Percentiles rank a stretch among this genome's conserved stretches.
Conservation (phyloP, 2,797 vertebrate species). For the Merluccius polli region DNA sequence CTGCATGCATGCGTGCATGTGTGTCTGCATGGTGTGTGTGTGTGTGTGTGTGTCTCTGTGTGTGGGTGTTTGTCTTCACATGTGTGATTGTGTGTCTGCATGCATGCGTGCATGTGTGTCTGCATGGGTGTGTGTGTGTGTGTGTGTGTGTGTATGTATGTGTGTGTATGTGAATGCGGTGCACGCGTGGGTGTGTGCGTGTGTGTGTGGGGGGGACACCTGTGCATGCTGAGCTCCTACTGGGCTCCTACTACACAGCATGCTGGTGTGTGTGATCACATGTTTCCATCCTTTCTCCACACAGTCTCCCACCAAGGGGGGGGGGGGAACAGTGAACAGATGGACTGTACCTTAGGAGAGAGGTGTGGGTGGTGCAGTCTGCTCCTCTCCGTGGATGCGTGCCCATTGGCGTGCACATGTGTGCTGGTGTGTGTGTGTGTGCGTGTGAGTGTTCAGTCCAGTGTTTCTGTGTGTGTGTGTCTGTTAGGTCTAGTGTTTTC, state of each 20-base stretch:
- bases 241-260: slow-evolving; percentile 27
- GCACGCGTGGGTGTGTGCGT: background rate
- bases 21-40: background rate
- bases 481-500: too few species aligned
- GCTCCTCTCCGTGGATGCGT: slow-evolving; percentile 33
- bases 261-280: slow-evolving; percentile 33
- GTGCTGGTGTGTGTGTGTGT: slow-evolving; percentile 20
- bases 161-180: background rate
- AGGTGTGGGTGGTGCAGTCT: slow-evolving; percentile 60
- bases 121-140: slow-evolving; percentile 5
- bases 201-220: slow-evolving; percentile 22
- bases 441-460: slow-evolving; percentile 38
- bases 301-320: slow-evolving; percentile 36
- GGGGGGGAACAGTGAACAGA: slow-evolving; percentile 52
- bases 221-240: slow-evolving; percentile 30
- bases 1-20: slow-evolving; percentile 10
- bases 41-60: background rate
- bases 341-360: slow-evolving; percentile 55
- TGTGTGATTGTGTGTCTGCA: background rate
- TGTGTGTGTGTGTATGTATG: background rate
- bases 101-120: slow-evolving; percentile 14
- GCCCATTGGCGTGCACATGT: background rate
- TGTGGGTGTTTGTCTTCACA: background rate
- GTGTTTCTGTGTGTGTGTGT: slow-evolving; percentile 12
- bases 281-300: slow-evolving; percentile 35